Evolutionary conservation across 1,140 invertebrate species (phyloP), one percentile per base, ranked within the genome.

Genomic region (Dendroctonus ponderosae): DNA sequence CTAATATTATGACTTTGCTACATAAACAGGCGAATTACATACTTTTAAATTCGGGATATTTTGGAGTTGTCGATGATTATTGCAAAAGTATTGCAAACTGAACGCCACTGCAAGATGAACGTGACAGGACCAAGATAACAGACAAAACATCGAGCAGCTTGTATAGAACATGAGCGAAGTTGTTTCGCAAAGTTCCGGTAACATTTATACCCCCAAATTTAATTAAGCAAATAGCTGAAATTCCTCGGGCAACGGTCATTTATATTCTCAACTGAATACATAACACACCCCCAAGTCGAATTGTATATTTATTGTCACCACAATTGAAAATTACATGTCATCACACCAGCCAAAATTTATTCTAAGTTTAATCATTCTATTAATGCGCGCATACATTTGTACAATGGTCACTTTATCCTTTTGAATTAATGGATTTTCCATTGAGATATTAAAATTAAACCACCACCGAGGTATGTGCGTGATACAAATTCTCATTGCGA

Each of bases 151-250:
- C 44, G 41, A 57, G 26, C 41, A 46, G 15, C 11, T 48, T 48
- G 15, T 59, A 61, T 57, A 49, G 58, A 46, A 63, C 43, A 52
- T 48, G 26, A 62, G 59, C 58, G 14, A 48, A 62, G 50, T 52
- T 63, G 67, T 62, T 67, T 62, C 59, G 39, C 60, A 65, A 70
- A 73, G 66, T 73, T 73, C 72, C 63, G 68, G 60, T 72, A 71
- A 70, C 72, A 71, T 73, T 70, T 70, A 73, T 73, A 73, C 56
- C 72, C 62, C 63, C 48, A 73, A 73, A 73, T 73, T 73, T 73
- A 73, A 73, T 73, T 73, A 73, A 73, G 72, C 72, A 71, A 73
- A 73, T 73, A 73, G 68, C 71, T 73, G 72, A 70, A 73, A 73
- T 73, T 73, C 72, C 72, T 71, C 69, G 72, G 72, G 69, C 72